Evolutionary conservation across 2,888 invertebrate genomes (phyloP).

Genomic region (Hetaerina titia): DNA sequence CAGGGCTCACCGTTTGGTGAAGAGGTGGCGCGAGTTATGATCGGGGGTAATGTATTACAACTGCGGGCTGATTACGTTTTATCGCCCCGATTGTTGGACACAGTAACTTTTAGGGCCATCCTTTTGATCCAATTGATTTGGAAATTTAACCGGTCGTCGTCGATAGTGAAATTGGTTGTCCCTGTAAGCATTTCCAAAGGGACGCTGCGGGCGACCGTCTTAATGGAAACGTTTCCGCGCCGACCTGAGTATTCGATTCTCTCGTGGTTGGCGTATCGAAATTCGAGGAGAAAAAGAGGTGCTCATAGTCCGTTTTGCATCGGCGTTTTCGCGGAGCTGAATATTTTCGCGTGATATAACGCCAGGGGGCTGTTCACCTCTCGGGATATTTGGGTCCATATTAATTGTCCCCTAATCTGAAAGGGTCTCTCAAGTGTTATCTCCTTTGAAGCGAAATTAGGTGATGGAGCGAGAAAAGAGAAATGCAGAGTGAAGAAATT

Average conservation of each 20-base stretch:
- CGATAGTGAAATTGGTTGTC: not conserved
- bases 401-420: slow-evolving; percentile 25
- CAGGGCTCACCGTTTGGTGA: not conserved
- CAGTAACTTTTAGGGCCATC: not conserved
- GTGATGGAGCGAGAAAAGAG: too few species aligned
- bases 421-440: not conserved
- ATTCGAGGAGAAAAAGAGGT: not conserved
- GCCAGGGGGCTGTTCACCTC: not conserved
- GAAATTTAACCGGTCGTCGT: not conserved
- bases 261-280: not conserved
- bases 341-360: not conserved
- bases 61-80: not conserved
- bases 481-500: too few species aligned
- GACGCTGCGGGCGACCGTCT: not conserved
- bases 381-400: not conserved
- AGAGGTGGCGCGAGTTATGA: not conserved
- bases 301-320: not conserved
- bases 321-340: not conserved
- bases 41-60: not conserved
- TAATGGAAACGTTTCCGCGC: not conserved
- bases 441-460: too few species aligned
- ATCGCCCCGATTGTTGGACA: not conserved
- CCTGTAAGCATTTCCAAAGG: too few species aligned
- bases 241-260: not conserved
- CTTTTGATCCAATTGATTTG: not conserved